phyloP scores from a whole-genome alignment of 2,113 vertebrate genomes.

The Petrocephalus microphthalmus region DNA sequence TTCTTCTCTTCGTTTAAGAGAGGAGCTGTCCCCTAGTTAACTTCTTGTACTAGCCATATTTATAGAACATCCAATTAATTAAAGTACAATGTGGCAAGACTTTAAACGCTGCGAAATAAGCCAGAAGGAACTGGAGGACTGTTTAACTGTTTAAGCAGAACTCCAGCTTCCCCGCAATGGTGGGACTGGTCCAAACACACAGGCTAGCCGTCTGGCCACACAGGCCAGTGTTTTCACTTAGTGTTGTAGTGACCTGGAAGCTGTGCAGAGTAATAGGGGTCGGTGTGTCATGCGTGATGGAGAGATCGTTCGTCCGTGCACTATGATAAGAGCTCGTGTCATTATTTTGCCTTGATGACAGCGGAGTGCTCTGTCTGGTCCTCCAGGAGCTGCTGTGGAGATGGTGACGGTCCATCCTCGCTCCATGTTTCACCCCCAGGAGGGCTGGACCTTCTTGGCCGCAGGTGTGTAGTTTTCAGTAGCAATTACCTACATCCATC shows the following conservation, averaged over 20 bases:
- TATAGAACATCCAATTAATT: constrained; percentile 23
- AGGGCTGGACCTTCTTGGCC: constrained; percentile 74
- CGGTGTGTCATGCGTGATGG: neutral
- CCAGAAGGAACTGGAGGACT: neutral
- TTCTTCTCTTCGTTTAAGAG: constrained; percentile 13
- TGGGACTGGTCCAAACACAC: neutral
- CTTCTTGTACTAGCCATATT: constrained; percentile 11
- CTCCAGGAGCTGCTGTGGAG: constrained; percentile 65
- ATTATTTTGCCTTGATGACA: neutral
- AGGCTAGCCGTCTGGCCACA: neutral
- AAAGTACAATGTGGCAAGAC: neutral
- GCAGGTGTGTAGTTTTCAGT: constrained; percentile 65
- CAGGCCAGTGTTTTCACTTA: neutral
- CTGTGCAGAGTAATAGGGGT: neutral
- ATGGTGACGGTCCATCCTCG: constrained; percentile 73
- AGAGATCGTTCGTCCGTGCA: neutral
- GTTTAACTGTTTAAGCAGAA: neutral
- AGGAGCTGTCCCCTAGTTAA: constrained; percentile 7
- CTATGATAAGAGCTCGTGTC: neutral
- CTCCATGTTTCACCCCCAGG: constrained; percentile 66
- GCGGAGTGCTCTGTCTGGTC: constrained; percentile 31
- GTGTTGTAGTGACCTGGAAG: neutral
- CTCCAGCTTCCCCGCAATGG: neutral
- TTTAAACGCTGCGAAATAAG: neutral
- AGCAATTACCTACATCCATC: neutral